Conservation (phyloP, 2,888 invertebrate genomes). For the Pomacea canaliculata region DNA sequence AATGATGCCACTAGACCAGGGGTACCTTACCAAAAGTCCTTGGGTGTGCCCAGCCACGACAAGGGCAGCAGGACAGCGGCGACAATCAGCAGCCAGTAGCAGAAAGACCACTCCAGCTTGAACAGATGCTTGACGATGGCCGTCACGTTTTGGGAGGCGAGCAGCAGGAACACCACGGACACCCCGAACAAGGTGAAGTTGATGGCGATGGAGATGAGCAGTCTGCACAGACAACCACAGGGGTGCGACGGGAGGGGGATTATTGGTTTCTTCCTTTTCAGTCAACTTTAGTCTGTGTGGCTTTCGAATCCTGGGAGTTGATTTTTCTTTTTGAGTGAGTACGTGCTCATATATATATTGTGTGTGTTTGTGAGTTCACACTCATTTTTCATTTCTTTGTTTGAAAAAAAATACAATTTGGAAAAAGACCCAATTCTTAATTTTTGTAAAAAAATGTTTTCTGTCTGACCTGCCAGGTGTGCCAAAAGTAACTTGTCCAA, state of each 20-base stretch:
- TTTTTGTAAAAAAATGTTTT: too few relatives aligned
- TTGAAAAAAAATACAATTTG: too few relatives aligned
- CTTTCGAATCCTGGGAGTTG: too few relatives aligned
- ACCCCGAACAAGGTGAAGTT: constrained; percentile 79
- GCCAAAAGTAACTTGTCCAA: constrained; percentile 85
- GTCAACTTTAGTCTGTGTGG: neutral
- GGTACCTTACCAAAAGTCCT: constrained; percentile 86
- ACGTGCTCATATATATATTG: too few relatives aligned
- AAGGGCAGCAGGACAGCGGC: constrained; percentile 82
- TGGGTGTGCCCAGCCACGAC: constrained; percentile 90
- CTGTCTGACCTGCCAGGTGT: constrained; percentile 53
- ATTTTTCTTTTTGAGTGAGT: too few relatives aligned
- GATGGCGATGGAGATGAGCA: constrained; percentile 75
- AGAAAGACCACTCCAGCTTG: constrained; percentile 77
- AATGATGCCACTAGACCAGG: too few relatives aligned
- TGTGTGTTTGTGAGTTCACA: too few relatives aligned
- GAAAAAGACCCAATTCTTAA: too few relatives aligned
- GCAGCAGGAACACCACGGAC: constrained; percentile 76
- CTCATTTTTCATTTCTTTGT: too few relatives aligned
- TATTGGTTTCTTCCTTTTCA: neutral
- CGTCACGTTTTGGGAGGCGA: constrained; percentile 80
- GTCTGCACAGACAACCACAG: constrained; percentile 41
- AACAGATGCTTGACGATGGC: constrained; percentile 76
- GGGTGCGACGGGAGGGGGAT: neutral
- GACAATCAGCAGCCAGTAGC: constrained; percentile 85